Conservation (phyloP, 2,888 invertebrate species). For the Sycophila texana region DNA sequence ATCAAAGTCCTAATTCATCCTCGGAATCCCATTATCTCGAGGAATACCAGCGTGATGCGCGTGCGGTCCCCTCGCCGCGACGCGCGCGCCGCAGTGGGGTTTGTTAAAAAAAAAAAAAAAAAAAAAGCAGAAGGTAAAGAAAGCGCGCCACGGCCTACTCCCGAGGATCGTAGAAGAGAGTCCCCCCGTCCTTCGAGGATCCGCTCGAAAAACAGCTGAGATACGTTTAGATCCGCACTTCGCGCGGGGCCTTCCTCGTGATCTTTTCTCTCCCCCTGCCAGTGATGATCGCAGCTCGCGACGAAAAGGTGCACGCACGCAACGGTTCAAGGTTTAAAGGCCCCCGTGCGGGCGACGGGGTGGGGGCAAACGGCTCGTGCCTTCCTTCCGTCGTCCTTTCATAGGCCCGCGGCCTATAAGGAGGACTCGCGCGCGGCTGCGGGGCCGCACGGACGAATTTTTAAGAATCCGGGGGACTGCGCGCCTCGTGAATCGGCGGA, state of each 20-base stretch:
- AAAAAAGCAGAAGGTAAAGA: slow-evolving; percentile 27
- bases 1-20: slow-evolving; percentile 48
- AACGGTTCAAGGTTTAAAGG: slow-evolving; percentile 62
- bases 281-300: background rate
- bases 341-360: slow-evolving; percentile 35
- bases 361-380: slow-evolving; percentile 68
- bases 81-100: slow-evolving; percentile 3
- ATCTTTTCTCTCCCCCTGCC: background rate
- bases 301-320: slow-evolving; percentile 22
- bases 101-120: background rate
- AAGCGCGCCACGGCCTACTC: slow-evolving; percentile 25
- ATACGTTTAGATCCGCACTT: slow-evolving; percentile 64
- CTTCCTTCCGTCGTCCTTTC: slow-evolving; percentile 55
- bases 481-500: background rate
- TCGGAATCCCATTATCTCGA: slow-evolving; percentile 52
- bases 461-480: background rate
- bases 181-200: background rate
- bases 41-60: slow-evolving; percentile 24
- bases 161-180: background rate
- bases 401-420: slow-evolving; percentile 52
- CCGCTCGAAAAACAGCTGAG: slow-evolving; percentile 69
- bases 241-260: slow-evolving; percentile 31
- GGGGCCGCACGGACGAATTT: background rate
- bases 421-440: background rate
- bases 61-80: background rate